These are phyloP conservation scores for Trachymyrmex septentrionalis DNA, from an alignment of 1,140 invertebrate genomes.

Conservation along the genomic window DNA sequence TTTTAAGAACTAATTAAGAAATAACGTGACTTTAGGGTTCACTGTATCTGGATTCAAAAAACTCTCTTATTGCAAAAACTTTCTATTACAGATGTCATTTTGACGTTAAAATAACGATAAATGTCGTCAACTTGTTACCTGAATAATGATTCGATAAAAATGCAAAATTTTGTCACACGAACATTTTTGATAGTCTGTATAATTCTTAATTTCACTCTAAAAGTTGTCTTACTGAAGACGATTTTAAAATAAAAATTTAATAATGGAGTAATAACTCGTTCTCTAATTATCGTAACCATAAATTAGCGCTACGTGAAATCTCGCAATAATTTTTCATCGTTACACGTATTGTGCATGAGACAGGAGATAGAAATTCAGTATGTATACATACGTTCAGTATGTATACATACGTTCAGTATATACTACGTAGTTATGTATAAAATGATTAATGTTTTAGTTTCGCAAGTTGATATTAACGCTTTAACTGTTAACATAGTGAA, in stretches of 20 bases:
- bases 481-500: constrained; percentile 11
- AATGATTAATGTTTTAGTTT: constrained; percentile 45
- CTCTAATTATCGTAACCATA: background rate
- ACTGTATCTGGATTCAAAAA: too few species aligned
- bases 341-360: background rate
- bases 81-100: too few species aligned
- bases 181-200: too few species aligned
- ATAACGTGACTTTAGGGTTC: too few species aligned
- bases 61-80: too few species aligned
- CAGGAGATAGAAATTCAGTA: background rate
- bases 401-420: background rate
- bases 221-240: background rate
- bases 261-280: background rate
- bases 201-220: background rate
- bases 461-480: constrained; percentile 11
- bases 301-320: background rate
- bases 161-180: too few species aligned
- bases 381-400: background rate
- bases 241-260: background rate
- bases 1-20: too few species aligned
- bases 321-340: constrained; percentile 22
- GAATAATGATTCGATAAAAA: too few species aligned
- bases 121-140: too few species aligned
- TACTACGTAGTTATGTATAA: background rate
- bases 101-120: too few species aligned